Evolutionary conservation across 2,797 vertebrate species (phyloP).

Genomic region (Hapalemur alaotrensis): DNA sequence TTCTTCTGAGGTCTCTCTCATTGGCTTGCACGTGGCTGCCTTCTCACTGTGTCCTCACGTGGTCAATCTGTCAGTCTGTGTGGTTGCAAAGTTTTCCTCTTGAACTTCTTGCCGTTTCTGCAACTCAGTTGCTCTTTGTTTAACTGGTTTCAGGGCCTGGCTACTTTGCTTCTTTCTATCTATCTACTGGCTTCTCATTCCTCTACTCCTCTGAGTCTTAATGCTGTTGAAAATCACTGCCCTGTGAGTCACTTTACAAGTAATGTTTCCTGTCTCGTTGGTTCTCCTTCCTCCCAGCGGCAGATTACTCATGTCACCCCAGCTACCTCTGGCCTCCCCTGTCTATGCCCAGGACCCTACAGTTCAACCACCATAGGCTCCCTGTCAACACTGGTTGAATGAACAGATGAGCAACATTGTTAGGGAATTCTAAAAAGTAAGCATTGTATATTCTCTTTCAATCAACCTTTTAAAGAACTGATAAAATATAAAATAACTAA

Average conservation of each 20-base stretch:
- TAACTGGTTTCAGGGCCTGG: not conserved
- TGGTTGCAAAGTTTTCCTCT: not conserved
- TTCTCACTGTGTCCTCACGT: too few species aligned
- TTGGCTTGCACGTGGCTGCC: too few species aligned
- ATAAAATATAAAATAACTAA: conserved; percentile 1
- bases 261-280: not conserved
- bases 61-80: too few species aligned
- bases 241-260: conserved; percentile 51
- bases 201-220: not conserved
- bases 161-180: not conserved
- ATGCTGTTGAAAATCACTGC: conserved; percentile 35
- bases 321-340: not conserved
- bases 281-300: not conserved
- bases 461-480: not conserved
- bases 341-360: not conserved
- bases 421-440: not conserved
- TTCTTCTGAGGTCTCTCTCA: too few species aligned
- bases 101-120: not conserved
- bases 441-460: not conserved
- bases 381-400: not conserved
- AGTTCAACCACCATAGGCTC: not conserved
- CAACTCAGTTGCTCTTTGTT: not conserved
- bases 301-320: not conserved
- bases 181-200: not conserved
- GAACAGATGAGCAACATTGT: not conserved